Evolutionary conservation across 2,113 vertebrate species (phyloP), one percentile per base, ranked within the genome.

Genomic region (Tetrax tetrax): DNA sequence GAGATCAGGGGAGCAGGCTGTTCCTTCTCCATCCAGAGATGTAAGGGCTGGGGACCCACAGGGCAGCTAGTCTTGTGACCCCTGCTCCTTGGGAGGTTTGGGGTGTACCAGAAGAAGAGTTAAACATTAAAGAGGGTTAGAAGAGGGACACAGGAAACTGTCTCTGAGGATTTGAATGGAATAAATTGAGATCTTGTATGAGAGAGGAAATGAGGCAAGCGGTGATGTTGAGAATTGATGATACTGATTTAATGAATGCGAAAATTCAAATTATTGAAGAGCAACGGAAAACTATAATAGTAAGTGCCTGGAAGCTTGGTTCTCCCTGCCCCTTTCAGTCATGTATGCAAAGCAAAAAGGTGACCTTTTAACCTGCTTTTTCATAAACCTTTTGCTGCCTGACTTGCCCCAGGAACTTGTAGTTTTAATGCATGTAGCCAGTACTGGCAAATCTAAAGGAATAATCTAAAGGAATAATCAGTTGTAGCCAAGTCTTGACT

Each of bases 1-100:
- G 70, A n/a, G 25, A 9, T 10, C 0, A 0, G 27, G 28, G 33
- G 18, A 33, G 35, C 0, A 16, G 56, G 12, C 13, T 53, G 45
- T 37, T 57, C 64, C 60, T n/a, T 53, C 48, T 64, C 89, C 45
- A 4, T 1, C 8, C 28, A 1, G 59, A 41, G 31, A 14, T 45
- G 7, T 7, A 22, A 53, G 71, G 35, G 51, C 71, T 74, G 56
- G 63, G 51, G 27, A 35, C 37, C 29, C 43, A 2, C 25, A 31
- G 51, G 56, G 57, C 61, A 88, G 65, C 23, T 10, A 3, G 4
- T 6, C 59, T 12, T 7, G 71, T 60, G 70, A 47, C 57, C 64
- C 31, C 59, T 38, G 81, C 22, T 87, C 51, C 79, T 19, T 10
- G 41, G 47, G 50, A 82, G 38, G 38, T 24, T 61, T 64, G 61